Conservation (phyloP, 2,113 vertebrate species). For the Rhynchomys soricoides region DNA sequence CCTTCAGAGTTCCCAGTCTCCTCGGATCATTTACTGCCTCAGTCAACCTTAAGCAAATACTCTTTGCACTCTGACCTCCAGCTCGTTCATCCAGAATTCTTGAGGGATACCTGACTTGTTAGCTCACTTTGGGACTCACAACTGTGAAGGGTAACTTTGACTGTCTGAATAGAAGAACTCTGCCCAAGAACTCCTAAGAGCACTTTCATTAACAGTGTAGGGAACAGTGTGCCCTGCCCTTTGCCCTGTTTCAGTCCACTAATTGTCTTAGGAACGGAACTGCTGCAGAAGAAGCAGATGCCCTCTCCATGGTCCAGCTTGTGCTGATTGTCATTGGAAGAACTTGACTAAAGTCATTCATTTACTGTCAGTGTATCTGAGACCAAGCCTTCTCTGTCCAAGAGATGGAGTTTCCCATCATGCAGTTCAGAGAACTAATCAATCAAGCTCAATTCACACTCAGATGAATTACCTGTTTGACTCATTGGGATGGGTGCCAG, state of each 20-base stretch:
- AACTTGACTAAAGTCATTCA: background rate
- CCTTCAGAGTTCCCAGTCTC: background rate
- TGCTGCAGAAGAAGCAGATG: background rate
- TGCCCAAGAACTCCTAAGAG: background rate
- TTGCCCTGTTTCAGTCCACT: background rate
- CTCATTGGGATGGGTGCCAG: background rate
- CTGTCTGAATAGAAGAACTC: background rate
- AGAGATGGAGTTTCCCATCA: too few relatives aligned
- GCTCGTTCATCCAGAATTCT: conserved; percentile 32
- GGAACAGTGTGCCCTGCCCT: background rate
- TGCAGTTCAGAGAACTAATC: background rate
- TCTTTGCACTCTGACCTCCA: conserved; percentile 52
- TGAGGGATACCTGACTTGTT: background rate
- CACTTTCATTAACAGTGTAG: background rate
- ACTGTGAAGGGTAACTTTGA: background rate
- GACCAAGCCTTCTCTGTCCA: background rate
- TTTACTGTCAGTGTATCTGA: background rate
- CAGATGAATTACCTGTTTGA: background rate
- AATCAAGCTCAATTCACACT: background rate
- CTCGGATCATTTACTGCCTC: conserved; percentile 7
- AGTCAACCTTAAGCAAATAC: conserved; percentile 63
- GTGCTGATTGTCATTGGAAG: background rate
- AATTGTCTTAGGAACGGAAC: background rate
- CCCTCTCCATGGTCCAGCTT: background rate
- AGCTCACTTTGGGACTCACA: background rate